A percentile compares a stretch with the other conserved stretches of the same genome.
Evolutionary conservation across 2,113 vertebrate species (phyloP).

Genomic region (Nycticebus coucang): DNA sequence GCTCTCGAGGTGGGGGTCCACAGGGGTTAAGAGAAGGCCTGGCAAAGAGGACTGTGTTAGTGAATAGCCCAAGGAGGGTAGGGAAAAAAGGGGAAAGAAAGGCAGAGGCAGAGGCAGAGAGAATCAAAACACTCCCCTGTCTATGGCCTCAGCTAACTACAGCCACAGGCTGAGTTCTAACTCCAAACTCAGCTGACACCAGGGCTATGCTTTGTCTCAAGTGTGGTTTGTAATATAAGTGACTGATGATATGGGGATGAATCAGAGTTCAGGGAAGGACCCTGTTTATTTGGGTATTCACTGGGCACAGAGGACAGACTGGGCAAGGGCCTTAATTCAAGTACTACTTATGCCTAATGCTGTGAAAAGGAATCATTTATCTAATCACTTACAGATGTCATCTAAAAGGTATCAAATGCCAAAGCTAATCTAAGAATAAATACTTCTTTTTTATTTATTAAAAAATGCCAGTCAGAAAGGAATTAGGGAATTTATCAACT

Average conservation of each 20-base stretch:
- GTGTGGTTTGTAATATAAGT: not conserved
- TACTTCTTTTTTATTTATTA: not conserved
- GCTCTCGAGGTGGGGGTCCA: not conserved
- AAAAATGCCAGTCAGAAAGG: not conserved
- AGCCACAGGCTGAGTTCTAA: not conserved
- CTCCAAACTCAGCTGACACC: not conserved
- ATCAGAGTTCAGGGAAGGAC: not conserved
- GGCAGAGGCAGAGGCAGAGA: not conserved
- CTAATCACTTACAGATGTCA: not conserved
- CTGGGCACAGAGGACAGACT: not conserved
- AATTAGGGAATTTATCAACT: not conserved
- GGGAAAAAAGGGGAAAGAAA: not conserved
- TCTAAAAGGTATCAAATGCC: not conserved
- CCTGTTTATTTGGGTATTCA: not conserved
- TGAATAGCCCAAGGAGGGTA: not conserved
- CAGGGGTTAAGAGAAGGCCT: not conserved
- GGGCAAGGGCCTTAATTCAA: not conserved
- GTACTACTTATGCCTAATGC: not conserved
- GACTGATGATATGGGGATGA: not conserved
- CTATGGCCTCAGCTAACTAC: fast-evolving
- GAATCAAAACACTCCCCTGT: not conserved
- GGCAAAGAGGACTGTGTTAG: not conserved
- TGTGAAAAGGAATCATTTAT: not conserved
- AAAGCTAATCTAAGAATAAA: not conserved
- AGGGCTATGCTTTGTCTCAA: not conserved